Base-by-base conservation (phyloP, 2,113 vertebrate species). In the Callocephalon fimbriatum region DNA sequence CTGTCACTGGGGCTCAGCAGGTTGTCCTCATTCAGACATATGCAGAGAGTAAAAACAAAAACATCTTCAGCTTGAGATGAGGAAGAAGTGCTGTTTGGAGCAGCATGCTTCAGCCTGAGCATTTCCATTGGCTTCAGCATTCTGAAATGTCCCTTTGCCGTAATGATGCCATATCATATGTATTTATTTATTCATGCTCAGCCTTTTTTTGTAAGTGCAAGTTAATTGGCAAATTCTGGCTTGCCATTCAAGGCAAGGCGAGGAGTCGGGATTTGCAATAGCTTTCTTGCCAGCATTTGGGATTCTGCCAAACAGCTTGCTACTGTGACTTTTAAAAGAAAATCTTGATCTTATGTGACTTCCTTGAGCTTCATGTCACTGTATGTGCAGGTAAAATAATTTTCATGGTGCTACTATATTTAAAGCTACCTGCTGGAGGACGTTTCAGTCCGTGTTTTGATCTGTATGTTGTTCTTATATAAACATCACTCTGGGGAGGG, bases 151-250 rank as follows among this genome's bases (percentile, higher is more conserved):
- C 53, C 85, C 10, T 2, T 80, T 92, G 73, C 85, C 2, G 9
- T 87, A 70, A 77, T 0, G 0, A 40, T 92, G 63, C 48, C 37
- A 23, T 50, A 59, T 71, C 56, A 29, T 48, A 38, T 29, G 27
- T 37, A 72, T 93, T 93, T 88, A 79, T 91, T 96, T 95, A 51
- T 95, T 94, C 74, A 76, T 80, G 40, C 38, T 71, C 44, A 68
- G 75, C 48, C 32, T 87, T 71, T 72, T 91, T 72, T 94, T 75
- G 51, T 71, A 71, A 94, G 83, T 89, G 86, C 93, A 82, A 91
- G 80, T 93, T 97, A 92, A 96, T 82, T 93, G 87, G 77, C 51
- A 94, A 86, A 75, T 95, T 95, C 88, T 84, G 65, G 58, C 53
- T 93, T 92, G 51, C 73, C 32, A 16, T 77, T 96, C 59, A 50